phyloP scores from a whole-genome alignment of 2,113 vertebrate species.

The Elgaria multicarinata region DNA sequence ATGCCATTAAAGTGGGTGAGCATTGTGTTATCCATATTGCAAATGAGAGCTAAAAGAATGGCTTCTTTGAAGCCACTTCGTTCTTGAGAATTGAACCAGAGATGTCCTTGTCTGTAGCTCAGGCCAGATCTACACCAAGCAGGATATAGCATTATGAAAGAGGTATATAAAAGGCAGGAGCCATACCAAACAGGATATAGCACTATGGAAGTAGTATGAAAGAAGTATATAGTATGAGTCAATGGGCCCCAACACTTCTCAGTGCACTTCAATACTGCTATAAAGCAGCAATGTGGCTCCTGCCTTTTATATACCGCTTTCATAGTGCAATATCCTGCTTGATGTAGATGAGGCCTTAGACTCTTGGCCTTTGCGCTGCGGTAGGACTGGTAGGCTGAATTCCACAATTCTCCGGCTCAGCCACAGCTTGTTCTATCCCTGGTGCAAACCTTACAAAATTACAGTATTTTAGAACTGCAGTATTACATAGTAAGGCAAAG shows the following conservation, averaged over 20 bases:
- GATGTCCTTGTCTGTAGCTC: not conserved
- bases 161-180: no score
- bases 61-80: not conserved
- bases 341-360: no score
- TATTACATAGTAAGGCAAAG: not conserved
- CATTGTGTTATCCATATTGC: not conserved
- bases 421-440: not conserved
- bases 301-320: no score
- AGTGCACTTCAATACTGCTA: no score
- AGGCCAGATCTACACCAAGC: no score
- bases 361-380: not conserved
- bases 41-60: not conserved
- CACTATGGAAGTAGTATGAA: no score
- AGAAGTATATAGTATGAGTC: no score
- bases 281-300: no score
- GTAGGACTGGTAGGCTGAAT: not conserved
- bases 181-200: no score
- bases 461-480: not conserved
- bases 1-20: not conserved
- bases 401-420: not conserved
- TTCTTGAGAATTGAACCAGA: not conserved
- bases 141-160: no score
- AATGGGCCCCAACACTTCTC: no score
- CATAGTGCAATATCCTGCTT: no score
- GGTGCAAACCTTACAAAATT: not conserved